Percentiles rank a stretch among this genome's conserved stretches.
Evolutionary conservation across 2,113 vertebrate genomes (phyloP).

Genomic region (Oryzias curvinotus): DNA sequence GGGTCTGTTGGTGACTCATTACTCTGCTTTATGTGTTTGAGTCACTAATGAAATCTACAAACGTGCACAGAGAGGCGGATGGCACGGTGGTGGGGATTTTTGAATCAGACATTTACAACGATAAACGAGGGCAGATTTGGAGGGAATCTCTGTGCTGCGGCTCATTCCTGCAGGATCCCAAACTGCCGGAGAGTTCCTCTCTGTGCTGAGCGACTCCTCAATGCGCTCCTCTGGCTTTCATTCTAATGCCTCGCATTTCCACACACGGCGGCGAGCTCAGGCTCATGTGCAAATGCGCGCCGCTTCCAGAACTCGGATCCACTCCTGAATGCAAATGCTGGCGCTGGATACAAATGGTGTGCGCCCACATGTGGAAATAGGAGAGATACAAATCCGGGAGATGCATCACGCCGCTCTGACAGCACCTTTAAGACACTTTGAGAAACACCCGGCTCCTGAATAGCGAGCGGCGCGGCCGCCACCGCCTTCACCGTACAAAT

Average conservation of each 20-base stretch:
- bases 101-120: too few species aligned
- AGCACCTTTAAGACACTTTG: slow-evolving; percentile 70
- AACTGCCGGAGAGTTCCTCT: too few species aligned
- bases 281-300: slow-evolving; percentile 27
- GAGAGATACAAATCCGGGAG: slow-evolving; percentile 56
- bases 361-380: slow-evolving; percentile 54
- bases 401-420: slow-evolving; percentile 66
- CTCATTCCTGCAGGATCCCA: too few species aligned
- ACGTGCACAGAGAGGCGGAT: too few species aligned
- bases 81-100: too few species aligned
- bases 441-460: slow-evolving; percentile 58
- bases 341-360: slow-evolving; percentile 51
- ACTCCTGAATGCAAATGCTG: slow-evolving; percentile 41
- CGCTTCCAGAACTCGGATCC: slow-evolving; percentile 33
- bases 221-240: slow-evolving; percentile 15
- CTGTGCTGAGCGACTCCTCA: not conserved
- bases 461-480: slow-evolving; percentile 21
- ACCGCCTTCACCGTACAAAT: slow-evolving; percentile 54
- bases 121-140: too few species aligned
- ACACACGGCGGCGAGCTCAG: slow-evolving; percentile 6
- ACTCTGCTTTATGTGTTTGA: too few species aligned
- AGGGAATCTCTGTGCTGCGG: too few species aligned
- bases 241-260: slow-evolving; percentile 46
- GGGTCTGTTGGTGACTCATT: too few species aligned
- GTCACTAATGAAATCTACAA: too few species aligned